These are phyloP conservation scores for Salmo trutta DNA, from an alignment of 2,797 vertebrate species.

Conservation along the genomic window DNA sequence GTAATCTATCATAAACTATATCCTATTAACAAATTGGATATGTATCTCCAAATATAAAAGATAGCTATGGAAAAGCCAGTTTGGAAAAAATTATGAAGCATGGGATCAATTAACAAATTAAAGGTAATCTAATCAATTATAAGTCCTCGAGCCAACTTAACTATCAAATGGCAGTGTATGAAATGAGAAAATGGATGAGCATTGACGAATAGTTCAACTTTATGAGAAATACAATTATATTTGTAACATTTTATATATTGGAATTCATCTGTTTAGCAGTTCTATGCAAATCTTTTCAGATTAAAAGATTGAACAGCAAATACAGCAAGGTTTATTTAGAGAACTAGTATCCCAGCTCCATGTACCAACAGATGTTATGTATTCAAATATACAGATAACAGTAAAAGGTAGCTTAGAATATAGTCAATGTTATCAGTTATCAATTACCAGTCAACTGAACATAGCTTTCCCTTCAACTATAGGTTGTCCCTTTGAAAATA, in stretches of 20 bases:
- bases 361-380: slow-evolving; percentile 33
- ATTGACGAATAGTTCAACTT: slow-evolving; percentile 68
- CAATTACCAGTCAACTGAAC: slow-evolving; percentile 21
- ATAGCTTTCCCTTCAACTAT: slow-evolving; percentile 35
- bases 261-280: slow-evolving; percentile 47
- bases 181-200: neutral
- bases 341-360: slow-evolving; percentile 28
- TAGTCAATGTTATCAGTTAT: slow-evolving; percentile 5
- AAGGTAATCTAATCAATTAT: neutral
- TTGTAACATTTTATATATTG: slow-evolving; percentile 59
- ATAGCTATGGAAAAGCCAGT: neutral
- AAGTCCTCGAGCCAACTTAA: neutral
- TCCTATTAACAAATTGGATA: neutral
- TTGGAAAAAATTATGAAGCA: neutral
- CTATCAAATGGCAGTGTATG: slow-evolving; percentile 13
- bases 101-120: neutral
- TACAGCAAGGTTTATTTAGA: slow-evolving; percentile 46
- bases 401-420: slow-evolving; percentile 41
- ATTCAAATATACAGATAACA: slow-evolving; percentile 36
- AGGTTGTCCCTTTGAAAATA: slow-evolving; percentile 58
- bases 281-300: slow-evolving; percentile 30
- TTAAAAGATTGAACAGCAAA: slow-evolving; percentile 31
- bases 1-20: too few relatives aligned
- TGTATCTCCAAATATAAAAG: neutral
- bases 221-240: slow-evolving; percentile 70